Conservation (phyloP, 1,140 invertebrate genomes). For the Lithobius niger region DNA sequence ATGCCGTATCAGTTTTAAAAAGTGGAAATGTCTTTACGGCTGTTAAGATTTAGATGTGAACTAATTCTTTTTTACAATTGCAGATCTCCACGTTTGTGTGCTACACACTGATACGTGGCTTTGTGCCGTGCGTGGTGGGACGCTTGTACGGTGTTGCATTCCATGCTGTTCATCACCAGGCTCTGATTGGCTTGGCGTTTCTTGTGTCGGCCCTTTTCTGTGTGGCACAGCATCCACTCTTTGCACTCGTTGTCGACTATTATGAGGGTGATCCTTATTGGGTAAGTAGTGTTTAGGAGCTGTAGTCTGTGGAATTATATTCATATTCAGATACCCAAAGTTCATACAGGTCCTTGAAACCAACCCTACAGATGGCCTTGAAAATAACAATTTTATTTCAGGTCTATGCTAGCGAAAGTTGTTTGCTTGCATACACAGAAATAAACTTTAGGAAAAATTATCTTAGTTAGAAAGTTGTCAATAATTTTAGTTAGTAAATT, state of each 20-base stretch:
- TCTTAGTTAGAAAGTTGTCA: too few species aligned
- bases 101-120: slow-evolving; percentile 4
- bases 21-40: not conserved
- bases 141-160: slow-evolving; percentile 1
- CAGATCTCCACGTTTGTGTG: slow-evolving; percentile 6
- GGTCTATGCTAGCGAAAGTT: too few species aligned
- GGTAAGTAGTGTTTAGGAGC: slow-evolving; percentile 1
- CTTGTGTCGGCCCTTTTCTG: not conserved
- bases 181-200: slow-evolving; percentile 1
- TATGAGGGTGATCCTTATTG: slow-evolving; percentile 1
- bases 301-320: not conserved
- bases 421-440: too few species aligned
- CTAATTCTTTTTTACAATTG: not conserved
- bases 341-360: not conserved
- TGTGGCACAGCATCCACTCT: not conserved
- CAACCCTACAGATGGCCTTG: too few species aligned
- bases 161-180: slow-evolving; percentile 1
- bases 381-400: too few species aligned
- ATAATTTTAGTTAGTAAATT: too few species aligned
- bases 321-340: not conserved
- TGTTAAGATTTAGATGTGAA: not conserved
- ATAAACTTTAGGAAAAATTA: too few species aligned
- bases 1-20: too few species aligned
- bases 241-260: not conserved
- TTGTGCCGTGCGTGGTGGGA: slow-evolving; percentile 2